These are phyloP conservation scores for Otus scops DNA, from an alignment of 2,797 vertebrate species.

Conservation along the genomic window DNA sequence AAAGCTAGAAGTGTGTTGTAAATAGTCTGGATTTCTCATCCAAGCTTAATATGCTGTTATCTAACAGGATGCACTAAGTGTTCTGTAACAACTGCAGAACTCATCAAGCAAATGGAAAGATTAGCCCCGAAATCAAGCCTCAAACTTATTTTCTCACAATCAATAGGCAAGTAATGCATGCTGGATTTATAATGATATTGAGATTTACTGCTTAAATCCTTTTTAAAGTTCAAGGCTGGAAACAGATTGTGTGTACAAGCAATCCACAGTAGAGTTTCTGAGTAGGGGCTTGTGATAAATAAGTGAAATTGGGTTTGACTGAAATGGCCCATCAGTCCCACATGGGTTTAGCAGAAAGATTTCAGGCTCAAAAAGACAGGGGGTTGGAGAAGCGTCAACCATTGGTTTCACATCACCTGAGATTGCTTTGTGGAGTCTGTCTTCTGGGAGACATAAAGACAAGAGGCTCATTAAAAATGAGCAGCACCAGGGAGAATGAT, in stretches of 20 bases:
- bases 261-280: conserved; percentile 78
- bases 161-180: conserved; percentile 79
- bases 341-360: conserved; percentile 80
- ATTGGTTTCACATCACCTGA: conserved; percentile 84
- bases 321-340: conserved; percentile 82
- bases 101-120: conserved; percentile 82
- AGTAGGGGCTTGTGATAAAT: conserved; percentile 82
- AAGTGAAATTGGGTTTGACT: conserved; percentile 83
- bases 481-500: conserved; percentile 76
- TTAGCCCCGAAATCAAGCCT: conserved; percentile 87
- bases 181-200: conserved; percentile 90
- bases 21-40: conserved; percentile 48
- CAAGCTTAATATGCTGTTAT: conserved; percentile 44
- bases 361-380: conserved; percentile 76
- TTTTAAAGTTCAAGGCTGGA: conserved; percentile 85
- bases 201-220: conserved; percentile 91
- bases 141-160: conserved; percentile 82
- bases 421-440: conserved; percentile 83
- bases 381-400: conserved; percentile 76
- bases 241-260: conserved; percentile 81
- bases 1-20: conserved; percentile 43
- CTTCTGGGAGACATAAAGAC: conserved; percentile 75
- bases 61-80: conserved; percentile 55
- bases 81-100: conserved; percentile 73
- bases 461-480: conserved; percentile 85